Percentiles rank a stretch among this genome's conserved stretches.
Conservation (phyloP, 2,797 vertebrate species). For the Pelobates cultripes region DNA sequence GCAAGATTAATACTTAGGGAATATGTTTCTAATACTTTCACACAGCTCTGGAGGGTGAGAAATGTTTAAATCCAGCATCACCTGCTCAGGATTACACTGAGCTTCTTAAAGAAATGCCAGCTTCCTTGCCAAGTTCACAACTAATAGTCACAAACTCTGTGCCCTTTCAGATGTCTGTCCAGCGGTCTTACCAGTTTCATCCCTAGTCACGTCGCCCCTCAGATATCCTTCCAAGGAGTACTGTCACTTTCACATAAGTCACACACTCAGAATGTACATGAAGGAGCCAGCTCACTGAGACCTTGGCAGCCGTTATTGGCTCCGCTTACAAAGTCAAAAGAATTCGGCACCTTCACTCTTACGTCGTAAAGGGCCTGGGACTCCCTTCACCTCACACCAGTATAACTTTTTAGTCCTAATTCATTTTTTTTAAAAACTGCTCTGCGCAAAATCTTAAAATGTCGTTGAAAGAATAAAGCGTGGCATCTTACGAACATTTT, state of each 20-base stretch:
- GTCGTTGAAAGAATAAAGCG: too few relatives aligned
- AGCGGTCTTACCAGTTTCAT: constrained; percentile 7
- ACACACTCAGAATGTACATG: not conserved
- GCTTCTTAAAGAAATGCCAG: constrained; percentile 50
- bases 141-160: constrained; percentile 8
- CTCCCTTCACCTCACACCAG: not conserved
- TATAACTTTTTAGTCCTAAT: too few relatives aligned
- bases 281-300: not conserved
- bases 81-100: constrained; percentile 51
- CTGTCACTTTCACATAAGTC: constrained; percentile 10
- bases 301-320: constrained; percentile 7
- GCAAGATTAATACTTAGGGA: not conserved
- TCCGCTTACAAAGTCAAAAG: not conserved
- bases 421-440: too few relatives aligned
- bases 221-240: constrained; percentile 9
- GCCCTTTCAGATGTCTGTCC: constrained; percentile 41
- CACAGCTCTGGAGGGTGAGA: constrained; percentile 44
- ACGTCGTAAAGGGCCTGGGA: not conserved
- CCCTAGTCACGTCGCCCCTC: not conserved
- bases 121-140: constrained; percentile 23
- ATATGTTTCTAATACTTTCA: constrained; percentile 23
- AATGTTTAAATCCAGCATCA: constrained; percentile 44
- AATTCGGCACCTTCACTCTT: not conserved
- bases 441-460: too few relatives aligned
- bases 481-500: too few relatives aligned